A percentile compares a stretch with the other conserved stretches of the same genome.
Conservation (phyloP, 2,113 vertebrate species). For the Anguilla japonica region DNA sequence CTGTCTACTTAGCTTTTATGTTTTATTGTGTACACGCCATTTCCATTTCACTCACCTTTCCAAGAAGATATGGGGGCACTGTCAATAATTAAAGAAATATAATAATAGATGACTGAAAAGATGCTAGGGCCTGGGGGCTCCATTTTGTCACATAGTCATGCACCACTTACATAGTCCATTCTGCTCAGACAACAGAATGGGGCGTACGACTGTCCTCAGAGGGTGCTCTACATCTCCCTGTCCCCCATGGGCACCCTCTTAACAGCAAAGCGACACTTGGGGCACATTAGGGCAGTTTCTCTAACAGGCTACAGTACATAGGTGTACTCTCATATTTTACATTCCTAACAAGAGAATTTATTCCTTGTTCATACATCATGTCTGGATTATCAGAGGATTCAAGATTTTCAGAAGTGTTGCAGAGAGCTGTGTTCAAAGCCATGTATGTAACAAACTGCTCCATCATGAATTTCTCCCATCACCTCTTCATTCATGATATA, state of each 20-base stretch:
- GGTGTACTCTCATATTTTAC: background rate
- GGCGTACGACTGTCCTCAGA: background rate
- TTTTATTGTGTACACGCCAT: background rate
- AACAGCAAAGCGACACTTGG: background rate
- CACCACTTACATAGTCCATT: background rate
- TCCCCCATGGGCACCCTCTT: background rate
- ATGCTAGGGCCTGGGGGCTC: background rate
- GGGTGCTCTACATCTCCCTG: background rate
- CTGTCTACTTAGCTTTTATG: too few relatives aligned
- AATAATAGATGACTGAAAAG: background rate
- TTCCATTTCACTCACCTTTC: conserved; percentile 8
- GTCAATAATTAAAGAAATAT: background rate
- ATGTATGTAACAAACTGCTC: background rate
- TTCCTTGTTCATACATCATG: background rate
- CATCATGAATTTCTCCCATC: background rate
- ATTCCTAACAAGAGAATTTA: background rate
- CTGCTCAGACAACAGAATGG: background rate
- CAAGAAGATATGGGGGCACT: background rate
- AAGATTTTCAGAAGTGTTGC: background rate
- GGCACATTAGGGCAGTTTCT: background rate
- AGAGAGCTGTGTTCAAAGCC: background rate
- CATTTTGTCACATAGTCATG: background rate
- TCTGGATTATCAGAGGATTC: background rate
- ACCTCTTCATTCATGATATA: background rate
- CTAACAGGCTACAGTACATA: background rate